Percentiles rank a stretch among this genome's conserved stretches.
phyloP scores from a whole-genome alignment of 2,113 vertebrate genomes.

The Aix galericulata region DNA sequence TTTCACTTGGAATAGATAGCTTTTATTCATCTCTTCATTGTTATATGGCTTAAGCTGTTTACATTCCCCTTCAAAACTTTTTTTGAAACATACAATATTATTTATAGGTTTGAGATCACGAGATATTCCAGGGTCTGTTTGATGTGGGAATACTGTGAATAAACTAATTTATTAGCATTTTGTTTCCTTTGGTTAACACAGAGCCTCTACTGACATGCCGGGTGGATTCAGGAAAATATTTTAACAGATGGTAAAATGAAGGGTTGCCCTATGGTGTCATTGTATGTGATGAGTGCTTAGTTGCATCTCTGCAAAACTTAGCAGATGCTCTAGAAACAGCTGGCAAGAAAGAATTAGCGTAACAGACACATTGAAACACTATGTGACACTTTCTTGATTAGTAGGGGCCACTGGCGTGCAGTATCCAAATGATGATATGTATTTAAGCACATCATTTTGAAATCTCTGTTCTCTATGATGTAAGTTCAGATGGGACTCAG shows the following conservation, averaged over 20 bases:
- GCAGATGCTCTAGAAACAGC: slow-evolving; percentile 36
- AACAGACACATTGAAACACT: not conserved
- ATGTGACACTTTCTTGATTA: not conserved
- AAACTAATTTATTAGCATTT: not conserved
- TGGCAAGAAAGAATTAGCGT: not conserved
- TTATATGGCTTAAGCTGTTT: not conserved
- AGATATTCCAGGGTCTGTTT: not conserved
- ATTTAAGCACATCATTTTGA: not conserved
- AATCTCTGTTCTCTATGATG: not conserved
- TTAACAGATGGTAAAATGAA: slow-evolving; percentile 26
- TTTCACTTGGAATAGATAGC: not conserved
- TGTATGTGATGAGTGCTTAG: not conserved
- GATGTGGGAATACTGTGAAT: not conserved
- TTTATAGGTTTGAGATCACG: not conserved
- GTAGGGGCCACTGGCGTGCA: not conserved
- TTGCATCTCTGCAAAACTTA: not conserved
- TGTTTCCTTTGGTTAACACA: not conserved
- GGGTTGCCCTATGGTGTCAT: not conserved
- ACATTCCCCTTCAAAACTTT: not conserved
- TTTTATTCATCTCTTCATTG: not conserved
- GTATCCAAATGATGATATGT: not conserved
- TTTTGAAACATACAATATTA: not conserved
- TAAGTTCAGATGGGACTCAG: not conserved
- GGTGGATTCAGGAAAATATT: not conserved
- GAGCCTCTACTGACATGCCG: not conserved